Conservation (phyloP, 2,888 invertebrate genomes). For the Drosophila borealis region DNA sequence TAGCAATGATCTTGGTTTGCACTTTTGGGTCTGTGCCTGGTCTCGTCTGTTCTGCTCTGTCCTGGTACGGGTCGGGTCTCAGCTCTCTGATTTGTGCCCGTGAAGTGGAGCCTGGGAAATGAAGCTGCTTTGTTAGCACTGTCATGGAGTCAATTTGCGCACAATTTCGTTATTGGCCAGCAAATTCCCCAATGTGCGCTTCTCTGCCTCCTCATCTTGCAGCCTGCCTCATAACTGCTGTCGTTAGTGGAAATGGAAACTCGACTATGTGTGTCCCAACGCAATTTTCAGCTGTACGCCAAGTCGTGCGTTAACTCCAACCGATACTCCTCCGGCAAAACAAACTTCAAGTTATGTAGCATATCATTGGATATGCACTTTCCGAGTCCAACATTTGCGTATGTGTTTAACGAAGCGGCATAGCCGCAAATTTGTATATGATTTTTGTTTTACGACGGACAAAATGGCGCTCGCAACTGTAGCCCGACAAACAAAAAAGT, state of each 20-base stretch:
- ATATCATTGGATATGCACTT: constrained; percentile 62
- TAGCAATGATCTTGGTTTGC: constrained; percentile 75
- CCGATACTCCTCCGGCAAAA: constrained; percentile 6
- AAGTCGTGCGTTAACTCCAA: constrained; percentile 56
- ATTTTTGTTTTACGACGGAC: constrained; percentile 57
- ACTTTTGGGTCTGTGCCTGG: constrained; percentile 50
- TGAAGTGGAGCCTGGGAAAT: constrained; percentile 2
- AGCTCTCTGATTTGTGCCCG: constrained; percentile 53
- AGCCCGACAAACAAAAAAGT: constrained; percentile 42
- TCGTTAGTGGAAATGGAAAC: constrained; percentile 40
- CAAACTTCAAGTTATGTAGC: constrained; percentile 60
- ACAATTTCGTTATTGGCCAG: constrained; percentile 61
- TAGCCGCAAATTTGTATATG: constrained; percentile 77
- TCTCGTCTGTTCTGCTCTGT: neutral
- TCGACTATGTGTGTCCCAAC: constrained; percentile 1
- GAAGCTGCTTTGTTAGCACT: constrained; percentile 37
- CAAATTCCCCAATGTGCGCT: constrained; percentile 36
- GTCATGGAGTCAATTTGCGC: constrained; percentile 61
- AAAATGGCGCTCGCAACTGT: constrained; percentile 28
- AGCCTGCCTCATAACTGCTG: constrained; percentile 16
- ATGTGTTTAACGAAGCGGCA: constrained; percentile 74
- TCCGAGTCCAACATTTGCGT: constrained; percentile 63
- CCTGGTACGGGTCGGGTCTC: constrained; percentile 2
- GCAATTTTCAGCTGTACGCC: constrained; percentile 23
- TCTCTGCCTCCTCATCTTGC: neutral